Conservation (phyloP, 2,888 invertebrate genomes). For the Auanema sp. region DNA sequence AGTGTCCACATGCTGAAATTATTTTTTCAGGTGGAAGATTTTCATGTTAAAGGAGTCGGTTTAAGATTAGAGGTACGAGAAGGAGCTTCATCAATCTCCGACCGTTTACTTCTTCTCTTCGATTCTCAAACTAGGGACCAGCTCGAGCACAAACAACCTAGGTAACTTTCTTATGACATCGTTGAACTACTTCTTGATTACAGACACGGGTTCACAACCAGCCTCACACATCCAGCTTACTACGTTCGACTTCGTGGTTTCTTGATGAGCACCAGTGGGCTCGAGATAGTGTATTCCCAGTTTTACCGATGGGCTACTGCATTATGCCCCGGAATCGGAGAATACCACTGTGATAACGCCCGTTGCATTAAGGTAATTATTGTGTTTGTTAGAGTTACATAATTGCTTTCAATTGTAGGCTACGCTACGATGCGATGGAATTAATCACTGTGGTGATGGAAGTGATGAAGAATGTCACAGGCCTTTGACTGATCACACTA, state of each 20-base stretch:
- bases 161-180: not conserved
- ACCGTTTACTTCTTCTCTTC: slow-evolving; percentile 65
- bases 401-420: slow-evolving; percentile 9
- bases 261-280: slow-evolving; percentile 69
- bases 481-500: not conserved
- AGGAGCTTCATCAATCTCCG: slow-evolving; percentile 74
- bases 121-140: slow-evolving; percentile 31
- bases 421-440: slow-evolving; percentile 76
- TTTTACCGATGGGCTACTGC: slow-evolving; percentile 56
- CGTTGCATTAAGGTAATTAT: slow-evolving; percentile 68
- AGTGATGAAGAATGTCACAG: slow-evolving; percentile 40
- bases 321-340: slow-evolving; percentile 69
- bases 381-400: not conserved
- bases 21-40: slow-evolving; percentile 37
- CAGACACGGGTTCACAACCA: slow-evolving; percentile 67
- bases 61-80: slow-evolving; percentile 71
- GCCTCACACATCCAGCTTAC: slow-evolving; percentile 72
- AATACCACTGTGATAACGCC: slow-evolving; percentile 76
- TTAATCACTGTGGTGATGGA: slow-evolving; percentile 75
- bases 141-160: slow-evolving; percentile 38
- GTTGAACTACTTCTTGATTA: not conserved
- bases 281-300: slow-evolving; percentile 74
- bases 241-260: slow-evolving; percentile 75
- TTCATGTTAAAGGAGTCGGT: slow-evolving; percentile 36
- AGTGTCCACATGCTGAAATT: not conserved